Percentiles rank a stretch among this genome's conserved stretches.
These are phyloP conservation scores for Bettongia penicillata DNA, from an alignment of 2,113 vertebrate species.

Conservation along the genomic window DNA sequence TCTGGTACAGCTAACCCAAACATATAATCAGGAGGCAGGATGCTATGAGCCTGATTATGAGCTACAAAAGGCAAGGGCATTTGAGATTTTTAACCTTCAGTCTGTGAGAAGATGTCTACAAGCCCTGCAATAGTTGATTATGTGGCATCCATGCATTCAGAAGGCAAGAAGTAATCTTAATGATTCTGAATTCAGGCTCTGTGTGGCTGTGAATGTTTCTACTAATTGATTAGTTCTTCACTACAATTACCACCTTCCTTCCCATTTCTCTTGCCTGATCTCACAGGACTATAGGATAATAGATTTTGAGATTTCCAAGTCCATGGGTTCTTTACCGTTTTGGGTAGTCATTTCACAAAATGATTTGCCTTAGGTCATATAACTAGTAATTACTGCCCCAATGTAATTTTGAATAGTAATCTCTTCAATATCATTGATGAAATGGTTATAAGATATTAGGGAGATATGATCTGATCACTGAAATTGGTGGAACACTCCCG, in stretches of 20 bases:
- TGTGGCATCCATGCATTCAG: background rate
- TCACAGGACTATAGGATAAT: background rate
- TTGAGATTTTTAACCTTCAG: constrained; percentile 43
- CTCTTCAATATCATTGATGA: background rate
- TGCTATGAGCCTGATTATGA: constrained; percentile 16
- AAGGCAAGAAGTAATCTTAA: background rate
- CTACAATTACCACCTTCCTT: background rate
- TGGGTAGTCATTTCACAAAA: background rate
- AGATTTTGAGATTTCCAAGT: background rate
- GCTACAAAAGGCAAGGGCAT: constrained; percentile 22
- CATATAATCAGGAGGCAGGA: constrained; percentile 32
- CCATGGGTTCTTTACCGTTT: background rate
- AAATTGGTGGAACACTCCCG: background rate
- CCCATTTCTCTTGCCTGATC: constrained; percentile 45
- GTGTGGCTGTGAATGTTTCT: constrained; percentile 13
- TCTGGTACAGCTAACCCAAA: constrained; percentile 34
- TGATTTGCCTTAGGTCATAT: background rate
- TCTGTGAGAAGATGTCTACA: constrained; percentile 16
- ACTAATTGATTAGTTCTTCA: constrained; percentile 49
- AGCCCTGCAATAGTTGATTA: background rate
- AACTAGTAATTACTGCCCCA: background rate
- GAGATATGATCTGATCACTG: background rate
- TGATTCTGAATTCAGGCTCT: constrained; percentile 39
- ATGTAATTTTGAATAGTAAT: background rate
- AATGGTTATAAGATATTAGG: background rate